Conservation (phyloP, 35 echinoderm and acorn worm genomes). For the Ophioderma brevispina region DNA sequence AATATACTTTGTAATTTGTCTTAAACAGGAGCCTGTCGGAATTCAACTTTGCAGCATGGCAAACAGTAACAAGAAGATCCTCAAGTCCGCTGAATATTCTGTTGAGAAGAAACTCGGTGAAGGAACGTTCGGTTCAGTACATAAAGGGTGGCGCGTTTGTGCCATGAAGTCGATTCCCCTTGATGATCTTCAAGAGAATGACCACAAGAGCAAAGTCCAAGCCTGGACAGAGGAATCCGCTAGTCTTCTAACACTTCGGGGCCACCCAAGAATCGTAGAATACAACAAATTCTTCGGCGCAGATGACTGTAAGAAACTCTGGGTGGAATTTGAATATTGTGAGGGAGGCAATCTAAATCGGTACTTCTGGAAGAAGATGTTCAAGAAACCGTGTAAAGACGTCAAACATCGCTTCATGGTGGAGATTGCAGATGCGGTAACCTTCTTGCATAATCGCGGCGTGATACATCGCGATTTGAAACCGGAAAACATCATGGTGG, state of each 20-base stretch:
- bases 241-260: neutral
- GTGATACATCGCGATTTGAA: neutral
- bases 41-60: neutral
- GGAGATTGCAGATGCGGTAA: neutral
- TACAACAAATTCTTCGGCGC: neutral
- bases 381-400: neutral
- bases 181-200: neutral
- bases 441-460: neutral
- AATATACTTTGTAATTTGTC: too few species aligned
- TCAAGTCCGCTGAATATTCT: neutral
- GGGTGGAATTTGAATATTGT: neutral
- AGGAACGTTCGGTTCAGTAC: neutral
- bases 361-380: conserved; percentile 1
- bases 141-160: neutral
- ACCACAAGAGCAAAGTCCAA: neutral
- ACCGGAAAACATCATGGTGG: neutral
- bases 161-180: neutral
- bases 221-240: neutral
- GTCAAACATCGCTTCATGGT: neutral
- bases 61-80: neutral
- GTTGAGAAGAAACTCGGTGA: neutral
- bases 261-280: neutral
- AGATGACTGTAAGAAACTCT: neutral
- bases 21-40: too few species aligned
- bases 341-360: neutral